Evolutionary conservation across 2,797 vertebrate genomes (phyloP).

Genomic region (Bufotes viridis): DNA sequence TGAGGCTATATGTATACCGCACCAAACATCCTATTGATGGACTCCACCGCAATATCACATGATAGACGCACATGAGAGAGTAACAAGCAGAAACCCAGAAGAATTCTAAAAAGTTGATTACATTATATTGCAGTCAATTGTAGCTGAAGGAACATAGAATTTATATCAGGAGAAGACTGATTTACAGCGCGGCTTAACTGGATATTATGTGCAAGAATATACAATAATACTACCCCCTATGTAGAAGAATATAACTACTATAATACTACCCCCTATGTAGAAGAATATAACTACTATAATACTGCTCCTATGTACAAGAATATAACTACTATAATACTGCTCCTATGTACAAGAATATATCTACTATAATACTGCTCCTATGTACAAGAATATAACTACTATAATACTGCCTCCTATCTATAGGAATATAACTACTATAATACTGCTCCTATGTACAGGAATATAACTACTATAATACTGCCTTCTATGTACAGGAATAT

Average conservation of each 20-base stretch:
- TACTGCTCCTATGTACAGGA: not conserved
- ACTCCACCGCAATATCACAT: not conserved
- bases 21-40: not conserved
- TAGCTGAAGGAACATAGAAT: not conserved
- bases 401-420: not conserved
- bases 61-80: not conserved
- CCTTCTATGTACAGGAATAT: not conserved
- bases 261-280: not conserved
- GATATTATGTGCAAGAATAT: too few relatives aligned
- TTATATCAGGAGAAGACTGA: not conserved
- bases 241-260: not conserved
- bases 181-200: not conserved
- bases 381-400: slow-evolving; percentile 1
- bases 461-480: not conserved
- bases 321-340: slow-evolving; percentile 10
- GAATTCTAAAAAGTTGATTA: not conserved
- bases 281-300: slow-evolving; percentile 8
- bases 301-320: not conserved
- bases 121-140: not conserved
- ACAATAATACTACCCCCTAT: not conserved
- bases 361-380: not conserved
- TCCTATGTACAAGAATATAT: not conserved
- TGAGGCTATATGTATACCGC: not conserved
- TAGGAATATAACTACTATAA: not conserved
- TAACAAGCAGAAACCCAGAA: not conserved